Conservation (phyloP, 1,140 invertebrate genomes). For the Ceratitis capitata region DNA sequence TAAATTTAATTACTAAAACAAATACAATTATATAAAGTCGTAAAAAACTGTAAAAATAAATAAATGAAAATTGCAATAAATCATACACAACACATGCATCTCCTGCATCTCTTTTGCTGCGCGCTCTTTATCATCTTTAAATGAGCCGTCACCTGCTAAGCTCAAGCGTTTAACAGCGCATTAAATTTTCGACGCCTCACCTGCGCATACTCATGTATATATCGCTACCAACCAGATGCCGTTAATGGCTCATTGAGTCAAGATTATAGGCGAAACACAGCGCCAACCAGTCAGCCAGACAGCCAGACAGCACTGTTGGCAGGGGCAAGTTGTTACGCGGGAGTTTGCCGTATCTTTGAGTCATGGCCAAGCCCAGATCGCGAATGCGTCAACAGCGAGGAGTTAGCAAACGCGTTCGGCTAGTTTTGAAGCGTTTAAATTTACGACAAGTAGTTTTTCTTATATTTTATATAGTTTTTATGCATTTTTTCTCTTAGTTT, state of each 20-base stretch:
- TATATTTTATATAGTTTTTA: background rate
- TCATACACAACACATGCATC: background rate
- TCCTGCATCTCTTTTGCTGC: too few relatives aligned
- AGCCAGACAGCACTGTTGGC: background rate
- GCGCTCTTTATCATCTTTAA: background rate
- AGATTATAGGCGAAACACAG: background rate
- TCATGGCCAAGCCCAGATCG: conserved; percentile 18
- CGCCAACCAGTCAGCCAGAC: too few relatives aligned
- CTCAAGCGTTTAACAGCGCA: background rate
- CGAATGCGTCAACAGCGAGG: background rate
- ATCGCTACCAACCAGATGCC: background rate
- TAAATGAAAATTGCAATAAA: background rate
- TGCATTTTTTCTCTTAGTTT: background rate
- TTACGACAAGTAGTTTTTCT: too few relatives aligned
- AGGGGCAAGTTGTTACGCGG: background rate
- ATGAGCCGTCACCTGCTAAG: conserved; percentile 24
- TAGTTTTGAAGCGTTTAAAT: background rate
- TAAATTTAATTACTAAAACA: background rate
- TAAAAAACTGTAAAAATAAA: background rate
- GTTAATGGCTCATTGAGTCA: conserved; percentile 11
- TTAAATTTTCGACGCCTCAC: background rate
- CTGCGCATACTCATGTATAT: too few relatives aligned
- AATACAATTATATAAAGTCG: background rate
- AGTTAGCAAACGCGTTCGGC: background rate
- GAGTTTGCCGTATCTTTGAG: background rate